Percentiles rank a stretch among this genome's conserved stretches.
These are phyloP conservation scores for Nixonia krombeini DNA, from an alignment of 1,140 invertebrate species.

Conservation along the genomic window DNA sequence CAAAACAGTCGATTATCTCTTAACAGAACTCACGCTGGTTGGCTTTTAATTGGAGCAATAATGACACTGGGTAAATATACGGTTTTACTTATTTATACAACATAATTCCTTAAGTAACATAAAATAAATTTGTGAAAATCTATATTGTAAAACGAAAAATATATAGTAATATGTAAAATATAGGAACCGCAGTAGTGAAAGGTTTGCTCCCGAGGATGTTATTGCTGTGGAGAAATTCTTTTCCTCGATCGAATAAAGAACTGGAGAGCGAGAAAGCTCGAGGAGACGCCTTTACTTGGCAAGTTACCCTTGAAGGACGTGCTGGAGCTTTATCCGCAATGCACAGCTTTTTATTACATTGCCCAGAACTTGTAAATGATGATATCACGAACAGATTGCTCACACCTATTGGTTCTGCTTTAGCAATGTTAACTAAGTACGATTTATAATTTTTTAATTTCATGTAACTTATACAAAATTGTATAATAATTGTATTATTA, in stretches of 20 bases:
- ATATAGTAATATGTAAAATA: too few species aligned
- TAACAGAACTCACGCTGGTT: constrained; percentile 95
- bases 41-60: constrained; percentile 96
- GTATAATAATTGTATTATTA: constrained; percentile 5
- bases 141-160: too few species aligned
- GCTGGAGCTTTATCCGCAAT: constrained; percentile 96
- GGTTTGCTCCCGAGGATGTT: constrained; percentile 93
- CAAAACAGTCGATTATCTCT: constrained; percentile 96
- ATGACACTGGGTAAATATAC: constrained; percentile 88
- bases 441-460: constrained; percentile 45
- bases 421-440: constrained; percentile 95
- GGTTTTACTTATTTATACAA: too few species aligned
- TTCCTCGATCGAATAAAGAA: constrained; percentile 95
- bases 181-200: constrained; percentile 90
- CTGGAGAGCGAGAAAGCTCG: constrained; percentile 96
- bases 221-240: constrained; percentile 97
- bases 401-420: constrained; percentile 92
- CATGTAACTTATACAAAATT: not conserved
- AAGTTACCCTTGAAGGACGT: constrained; percentile 96
- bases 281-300: constrained; percentile 99
- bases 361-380: constrained; percentile 91
- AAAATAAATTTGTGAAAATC: too few species aligned
- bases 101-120: too few species aligned
- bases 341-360: constrained; percentile 93
- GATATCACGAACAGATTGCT: constrained; percentile 91